Conservation (phyloP, 2,113 vertebrate species). For the Cinclus cinclus region DNA sequence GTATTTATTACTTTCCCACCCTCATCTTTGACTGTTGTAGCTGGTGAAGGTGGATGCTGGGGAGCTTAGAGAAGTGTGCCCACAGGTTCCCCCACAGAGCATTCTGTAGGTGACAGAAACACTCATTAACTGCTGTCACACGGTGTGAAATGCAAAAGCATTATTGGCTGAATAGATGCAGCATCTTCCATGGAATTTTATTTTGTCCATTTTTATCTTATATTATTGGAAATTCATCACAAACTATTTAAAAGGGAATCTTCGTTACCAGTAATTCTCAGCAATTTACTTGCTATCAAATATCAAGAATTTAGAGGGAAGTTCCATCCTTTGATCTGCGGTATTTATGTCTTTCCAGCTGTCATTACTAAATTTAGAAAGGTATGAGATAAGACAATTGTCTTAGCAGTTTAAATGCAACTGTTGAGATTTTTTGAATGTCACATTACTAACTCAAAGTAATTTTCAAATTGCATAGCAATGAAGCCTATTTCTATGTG, state of each 20-base stretch:
- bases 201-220: not conserved
- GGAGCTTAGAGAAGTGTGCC: not conserved
- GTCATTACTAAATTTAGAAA: not conserved
- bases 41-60: not conserved
- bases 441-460: not conserved
- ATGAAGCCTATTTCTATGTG: not conserved
- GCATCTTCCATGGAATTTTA: not conserved
- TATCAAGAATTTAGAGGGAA: not conserved
- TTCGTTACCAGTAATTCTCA: not conserved
- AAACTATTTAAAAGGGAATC: not conserved
- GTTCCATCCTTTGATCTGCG: not conserved
- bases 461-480: not conserved
- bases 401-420: not conserved
- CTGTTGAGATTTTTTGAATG: not conserved
- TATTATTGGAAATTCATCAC: not conserved
- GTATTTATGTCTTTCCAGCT: not conserved
- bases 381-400: not conserved
- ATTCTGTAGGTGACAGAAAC: not conserved
- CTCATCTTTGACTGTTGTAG: not conserved
- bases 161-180: not conserved
- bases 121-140: not conserved
- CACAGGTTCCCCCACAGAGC: not conserved
- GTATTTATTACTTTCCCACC: not conserved
- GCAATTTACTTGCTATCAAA: not conserved
- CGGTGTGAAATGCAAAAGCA: not conserved